Evolutionary conservation across 2,113 vertebrate genomes (phyloP).

Genomic region (Corythornis cristatus): DNA sequence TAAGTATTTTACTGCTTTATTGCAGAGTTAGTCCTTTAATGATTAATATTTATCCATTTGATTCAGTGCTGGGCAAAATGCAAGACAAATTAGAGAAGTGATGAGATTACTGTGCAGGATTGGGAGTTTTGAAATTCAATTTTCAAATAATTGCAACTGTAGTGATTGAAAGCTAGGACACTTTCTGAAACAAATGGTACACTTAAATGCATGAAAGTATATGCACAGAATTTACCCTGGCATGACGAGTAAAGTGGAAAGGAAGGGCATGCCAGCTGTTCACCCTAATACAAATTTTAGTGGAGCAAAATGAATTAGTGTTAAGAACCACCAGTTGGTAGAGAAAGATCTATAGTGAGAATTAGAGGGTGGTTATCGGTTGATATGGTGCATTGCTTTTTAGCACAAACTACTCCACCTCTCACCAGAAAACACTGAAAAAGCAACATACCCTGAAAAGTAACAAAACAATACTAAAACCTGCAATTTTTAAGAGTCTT

Average conservation of each 20-base stretch:
- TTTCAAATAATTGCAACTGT: not conserved
- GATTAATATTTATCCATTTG: not conserved
- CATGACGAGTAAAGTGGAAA: not conserved
- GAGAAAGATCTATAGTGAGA: not conserved
- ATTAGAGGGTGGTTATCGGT: not conserved
- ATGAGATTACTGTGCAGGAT: slow-evolving; percentile 19
- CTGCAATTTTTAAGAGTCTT: not conserved
- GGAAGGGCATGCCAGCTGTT: not conserved
- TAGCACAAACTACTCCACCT: not conserved
- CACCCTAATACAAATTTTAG: not conserved
- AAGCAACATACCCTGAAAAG: not conserved
- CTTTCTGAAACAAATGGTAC: slow-evolving; percentile 5
- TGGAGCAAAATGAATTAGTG: not conserved
- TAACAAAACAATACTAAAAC: not conserved
- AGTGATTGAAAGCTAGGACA: not conserved
- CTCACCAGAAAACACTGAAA: not conserved
- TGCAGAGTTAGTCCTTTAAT: not conserved
- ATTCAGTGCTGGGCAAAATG: not conserved
- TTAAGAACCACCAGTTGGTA: not conserved
- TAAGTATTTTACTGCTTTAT: slow-evolving; percentile 17
- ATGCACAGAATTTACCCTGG: not conserved
- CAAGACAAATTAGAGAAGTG: not conserved
- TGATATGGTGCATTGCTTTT: not conserved
- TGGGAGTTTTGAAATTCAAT: slow-evolving; percentile 39
- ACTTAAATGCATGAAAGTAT: not conserved